These are phyloP conservation scores for Nerophis lumbriciformis DNA, from an alignment of 2,113 vertebrate genomes.

Conservation along the genomic window DNA sequence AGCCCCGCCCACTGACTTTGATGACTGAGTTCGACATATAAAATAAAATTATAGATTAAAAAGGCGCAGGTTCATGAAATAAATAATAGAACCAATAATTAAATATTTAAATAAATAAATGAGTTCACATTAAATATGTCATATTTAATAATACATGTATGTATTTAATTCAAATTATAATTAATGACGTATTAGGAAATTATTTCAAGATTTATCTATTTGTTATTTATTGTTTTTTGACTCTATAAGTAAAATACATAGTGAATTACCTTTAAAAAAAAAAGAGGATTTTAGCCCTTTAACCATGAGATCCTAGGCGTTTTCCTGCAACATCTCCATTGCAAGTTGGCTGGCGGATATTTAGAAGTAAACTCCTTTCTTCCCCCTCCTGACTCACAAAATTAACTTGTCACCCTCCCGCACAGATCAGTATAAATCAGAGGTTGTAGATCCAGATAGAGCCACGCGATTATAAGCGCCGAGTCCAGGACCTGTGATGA, in stretches of 20 bases:
- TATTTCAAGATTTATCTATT: no score
- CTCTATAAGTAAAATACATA: background rate
- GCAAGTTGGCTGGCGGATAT: constrained; percentile 26
- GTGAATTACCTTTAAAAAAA: background rate
- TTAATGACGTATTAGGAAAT: no score
- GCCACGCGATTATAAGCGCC: constrained; percentile 54
- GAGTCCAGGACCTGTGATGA: constrained; percentile 53
- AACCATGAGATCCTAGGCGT: background rate
- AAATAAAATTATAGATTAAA: no score
- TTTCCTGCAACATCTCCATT: background rate
- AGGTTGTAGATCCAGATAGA: constrained; percentile 59
- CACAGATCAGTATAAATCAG: constrained; percentile 57
- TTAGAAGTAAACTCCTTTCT: constrained; percentile 10
- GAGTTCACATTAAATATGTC: no score
- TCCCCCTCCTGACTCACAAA: constrained; percentile 19
- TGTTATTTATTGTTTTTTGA: no score
- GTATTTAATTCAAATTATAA: no score
- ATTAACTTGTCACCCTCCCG: constrained; percentile 47
- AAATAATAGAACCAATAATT: no score
- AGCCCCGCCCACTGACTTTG: no score
- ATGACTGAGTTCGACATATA: no score
- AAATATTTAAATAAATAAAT: no score
- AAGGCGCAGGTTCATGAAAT: no score
- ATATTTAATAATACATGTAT: no score
- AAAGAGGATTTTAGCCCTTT: background rate